These are phyloP conservation scores for Sycophila texana DNA, from an alignment of 2,888 invertebrate genomes.

Conservation along the genomic window DNA sequence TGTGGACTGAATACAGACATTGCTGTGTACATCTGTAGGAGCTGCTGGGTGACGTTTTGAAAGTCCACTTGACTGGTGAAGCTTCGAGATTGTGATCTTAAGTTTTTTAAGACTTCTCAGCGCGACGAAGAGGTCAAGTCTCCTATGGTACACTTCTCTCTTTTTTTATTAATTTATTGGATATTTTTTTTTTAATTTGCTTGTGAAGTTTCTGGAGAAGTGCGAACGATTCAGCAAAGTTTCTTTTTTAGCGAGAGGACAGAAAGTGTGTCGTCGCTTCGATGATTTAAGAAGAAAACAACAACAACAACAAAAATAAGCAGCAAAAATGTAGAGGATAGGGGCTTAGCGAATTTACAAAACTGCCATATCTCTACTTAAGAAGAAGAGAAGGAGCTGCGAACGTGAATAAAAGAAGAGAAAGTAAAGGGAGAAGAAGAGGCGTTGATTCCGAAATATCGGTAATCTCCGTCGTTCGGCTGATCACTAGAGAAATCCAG, in stretches of 20 bases:
- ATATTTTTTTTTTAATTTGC: neutral
- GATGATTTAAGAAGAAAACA: too few relatives aligned
- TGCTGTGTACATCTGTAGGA: too few relatives aligned
- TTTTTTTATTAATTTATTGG: conserved; percentile 4
- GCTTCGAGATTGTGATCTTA: too few relatives aligned
- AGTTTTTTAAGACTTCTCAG: too few relatives aligned
- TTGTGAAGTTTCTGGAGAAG: neutral
- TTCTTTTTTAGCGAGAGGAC: too few relatives aligned
- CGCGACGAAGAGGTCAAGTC: too few relatives aligned
- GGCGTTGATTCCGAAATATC: neutral
- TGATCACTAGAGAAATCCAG: conserved; percentile 63
- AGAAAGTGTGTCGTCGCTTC: neutral
- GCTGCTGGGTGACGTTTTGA: too few relatives aligned
- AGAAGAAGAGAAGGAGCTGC: neutral
- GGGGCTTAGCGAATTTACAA: neutral
- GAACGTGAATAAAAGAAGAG: neutral
- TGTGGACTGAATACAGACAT: too few relatives aligned
- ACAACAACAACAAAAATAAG: neutral
- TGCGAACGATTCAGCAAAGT: too few relatives aligned
- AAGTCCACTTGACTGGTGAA: too few relatives aligned
- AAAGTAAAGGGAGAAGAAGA: neutral
- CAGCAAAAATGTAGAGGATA: conserved; percentile 20
- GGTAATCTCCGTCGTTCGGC: neutral
- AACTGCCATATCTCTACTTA: conserved; percentile 38
- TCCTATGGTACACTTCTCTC: neutral